phyloP scores from a whole-genome alignment of 2,113 vertebrate genomes.

The Gymnobelideus leadbeateri region DNA sequence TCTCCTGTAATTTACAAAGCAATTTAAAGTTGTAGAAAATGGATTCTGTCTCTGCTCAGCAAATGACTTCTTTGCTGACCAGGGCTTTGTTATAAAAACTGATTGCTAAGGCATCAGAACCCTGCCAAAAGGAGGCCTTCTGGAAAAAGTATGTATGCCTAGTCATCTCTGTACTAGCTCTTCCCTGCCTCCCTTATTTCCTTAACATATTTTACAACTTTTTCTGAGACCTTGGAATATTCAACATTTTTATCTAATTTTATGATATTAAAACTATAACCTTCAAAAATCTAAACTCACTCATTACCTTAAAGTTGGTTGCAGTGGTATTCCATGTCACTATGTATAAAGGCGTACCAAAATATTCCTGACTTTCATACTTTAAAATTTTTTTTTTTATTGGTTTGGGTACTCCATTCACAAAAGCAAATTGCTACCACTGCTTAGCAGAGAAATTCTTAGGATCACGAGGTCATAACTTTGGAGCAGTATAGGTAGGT shows the following conservation, averaged over 20 bases:
- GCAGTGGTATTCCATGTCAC: not conserved
- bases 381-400: constrained; percentile 38
- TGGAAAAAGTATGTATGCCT: not conserved
- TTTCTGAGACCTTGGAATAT: constrained; percentile 22
- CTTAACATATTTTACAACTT: not conserved
- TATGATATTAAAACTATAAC: constrained; percentile 16
- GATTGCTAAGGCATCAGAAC: constrained; percentile 38
- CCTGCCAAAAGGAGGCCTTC: constrained; percentile 13
- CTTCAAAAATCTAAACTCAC: constrained; percentile 30
- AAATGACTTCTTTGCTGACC: constrained; percentile 31
- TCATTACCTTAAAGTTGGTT: constrained; percentile 40
- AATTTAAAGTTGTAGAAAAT: not conserved
- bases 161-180: not conserved
- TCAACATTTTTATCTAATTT: constrained; percentile 41
- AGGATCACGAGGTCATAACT: not conserved
- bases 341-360: constrained; percentile 2
- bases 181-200: not conserved
- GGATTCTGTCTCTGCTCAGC: not conserved
- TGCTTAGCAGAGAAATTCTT: not conserved
- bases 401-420: not conserved
- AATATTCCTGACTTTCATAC: not conserved
- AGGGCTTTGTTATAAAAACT: constrained; percentile 37
- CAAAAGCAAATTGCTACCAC: not conserved
- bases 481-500: not conserved
- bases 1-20: not conserved